Evolutionary conservation across 2,797 vertebrate species (phyloP).

Genomic region (Phrynocephalus forsythii): DNA sequence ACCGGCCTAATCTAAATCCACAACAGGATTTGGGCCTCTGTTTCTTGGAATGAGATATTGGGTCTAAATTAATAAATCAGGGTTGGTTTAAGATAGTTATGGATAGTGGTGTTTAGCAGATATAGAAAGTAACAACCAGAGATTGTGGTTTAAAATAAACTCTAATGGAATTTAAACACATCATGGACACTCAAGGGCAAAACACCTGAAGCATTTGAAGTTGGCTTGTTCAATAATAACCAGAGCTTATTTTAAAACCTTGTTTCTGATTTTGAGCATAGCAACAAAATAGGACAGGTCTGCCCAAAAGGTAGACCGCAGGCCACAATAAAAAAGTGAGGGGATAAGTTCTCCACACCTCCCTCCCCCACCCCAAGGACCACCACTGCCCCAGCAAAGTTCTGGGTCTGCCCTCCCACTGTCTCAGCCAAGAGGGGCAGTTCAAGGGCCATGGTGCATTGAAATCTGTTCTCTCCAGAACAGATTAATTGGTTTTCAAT

Average conservation of each 20-base stretch:
- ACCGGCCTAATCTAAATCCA: too few species aligned
- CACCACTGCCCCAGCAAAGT: too few species aligned
- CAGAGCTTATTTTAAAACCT: neutral
- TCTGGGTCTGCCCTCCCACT: too few species aligned
- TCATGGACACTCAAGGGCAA: neutral
- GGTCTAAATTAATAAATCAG: neutral
- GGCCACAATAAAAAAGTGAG: too few species aligned
- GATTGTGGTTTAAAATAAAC: neutral
- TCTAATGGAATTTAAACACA: neutral
- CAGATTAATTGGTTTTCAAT: too few species aligned
- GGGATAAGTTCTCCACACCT: too few species aligned
- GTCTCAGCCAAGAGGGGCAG: too few species aligned
- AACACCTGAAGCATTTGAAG: neutral
- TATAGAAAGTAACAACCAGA: neutral
- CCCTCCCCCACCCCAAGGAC: too few species aligned
- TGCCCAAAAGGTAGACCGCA: too few species aligned
- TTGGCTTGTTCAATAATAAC: neutral
- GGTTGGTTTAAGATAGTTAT: neutral
- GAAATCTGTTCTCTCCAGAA: too few species aligned
- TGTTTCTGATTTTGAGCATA: neutral
- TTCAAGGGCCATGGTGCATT: too few species aligned
- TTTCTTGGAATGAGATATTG: neutral
- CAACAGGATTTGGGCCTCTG: neutral
- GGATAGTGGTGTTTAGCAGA: neutral
- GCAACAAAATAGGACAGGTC: too few species aligned